Conservation (phyloP, 2,113 vertebrate genomes). For the Panthera leo region DNA sequence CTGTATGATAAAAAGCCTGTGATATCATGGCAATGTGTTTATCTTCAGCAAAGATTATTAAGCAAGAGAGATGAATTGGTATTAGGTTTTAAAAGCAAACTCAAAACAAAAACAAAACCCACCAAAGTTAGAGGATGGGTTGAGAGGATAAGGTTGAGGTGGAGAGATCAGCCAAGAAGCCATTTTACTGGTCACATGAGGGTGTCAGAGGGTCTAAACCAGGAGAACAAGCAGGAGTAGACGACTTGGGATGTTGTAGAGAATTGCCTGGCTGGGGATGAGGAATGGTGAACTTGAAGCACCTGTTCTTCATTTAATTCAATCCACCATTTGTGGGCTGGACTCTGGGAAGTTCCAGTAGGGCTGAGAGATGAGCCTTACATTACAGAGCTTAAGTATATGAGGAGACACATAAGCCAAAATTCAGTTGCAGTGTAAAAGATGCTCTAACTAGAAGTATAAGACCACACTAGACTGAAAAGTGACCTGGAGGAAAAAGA, state of each 20-base stretch:
- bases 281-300: background rate
- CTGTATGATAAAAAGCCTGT: rapidly evolving
- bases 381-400: background rate
- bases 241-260: rapidly evolving
- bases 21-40: background rate
- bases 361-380: background rate
- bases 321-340: background rate
- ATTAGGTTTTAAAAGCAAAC: background rate
- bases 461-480: background rate
- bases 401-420: background rate
- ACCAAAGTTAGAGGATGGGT: background rate
- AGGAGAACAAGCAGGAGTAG: background rate
- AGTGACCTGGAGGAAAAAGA: background rate
- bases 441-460: rapidly evolving
- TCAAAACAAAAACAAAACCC: background rate
- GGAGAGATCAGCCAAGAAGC: background rate
- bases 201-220: rapidly evolving
- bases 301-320: background rate
- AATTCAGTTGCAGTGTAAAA: background rate
- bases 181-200: too few species aligned
- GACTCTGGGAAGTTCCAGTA: background rate
- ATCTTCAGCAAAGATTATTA: background rate
- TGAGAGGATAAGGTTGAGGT: background rate
- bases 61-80: background rate
- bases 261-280: rapidly evolving